These are phyloP conservation scores for Nothoprocta perdicaria DNA, from an alignment of 2,113 vertebrate genomes.

Conservation along the genomic window DNA sequence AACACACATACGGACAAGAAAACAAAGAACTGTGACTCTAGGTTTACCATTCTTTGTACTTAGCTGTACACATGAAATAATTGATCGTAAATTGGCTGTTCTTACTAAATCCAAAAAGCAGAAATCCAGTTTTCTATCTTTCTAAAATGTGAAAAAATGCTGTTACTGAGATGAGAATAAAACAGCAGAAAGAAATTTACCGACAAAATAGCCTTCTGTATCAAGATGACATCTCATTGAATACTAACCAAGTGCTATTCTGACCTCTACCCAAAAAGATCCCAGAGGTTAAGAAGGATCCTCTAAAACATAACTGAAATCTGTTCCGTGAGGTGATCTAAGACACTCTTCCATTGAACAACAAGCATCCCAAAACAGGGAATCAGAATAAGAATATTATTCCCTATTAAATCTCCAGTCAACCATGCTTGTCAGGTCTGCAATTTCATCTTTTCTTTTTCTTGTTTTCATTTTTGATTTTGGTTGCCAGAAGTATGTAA, in stretches of 20 bases:
- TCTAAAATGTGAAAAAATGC: slow-evolving; percentile 18
- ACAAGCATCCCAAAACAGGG: neutral
- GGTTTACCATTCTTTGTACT: neutral
- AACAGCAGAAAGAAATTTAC: neutral
- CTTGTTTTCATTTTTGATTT: slow-evolving; percentile 1
- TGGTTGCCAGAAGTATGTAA: neutral
- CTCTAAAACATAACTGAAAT: slow-evolving; percentile 62
- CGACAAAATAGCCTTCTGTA: slow-evolving; percentile 29
- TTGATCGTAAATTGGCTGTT: neutral
- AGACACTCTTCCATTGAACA: slow-evolving; percentile 31
- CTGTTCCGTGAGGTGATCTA: slow-evolving; percentile 37
- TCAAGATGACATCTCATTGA: slow-evolving; percentile 47
- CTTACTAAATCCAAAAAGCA: neutral
- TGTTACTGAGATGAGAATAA: slow-evolving; percentile 20
- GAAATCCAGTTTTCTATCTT: neutral
- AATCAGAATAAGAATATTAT: slow-evolving; percentile 21
- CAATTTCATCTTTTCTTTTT: slow-evolving; percentile 17
- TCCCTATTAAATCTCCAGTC: neutral
- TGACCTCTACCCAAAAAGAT: neutral
- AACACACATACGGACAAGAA: neutral
- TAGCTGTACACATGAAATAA: neutral
- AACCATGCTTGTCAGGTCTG: neutral
- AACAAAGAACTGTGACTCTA: neutral
- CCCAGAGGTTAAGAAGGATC: slow-evolving; percentile 52
- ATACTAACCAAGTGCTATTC: slow-evolving; percentile 45